Conservation (phyloP, 2,888 invertebrate species). For the Philereme transversata region DNA sequence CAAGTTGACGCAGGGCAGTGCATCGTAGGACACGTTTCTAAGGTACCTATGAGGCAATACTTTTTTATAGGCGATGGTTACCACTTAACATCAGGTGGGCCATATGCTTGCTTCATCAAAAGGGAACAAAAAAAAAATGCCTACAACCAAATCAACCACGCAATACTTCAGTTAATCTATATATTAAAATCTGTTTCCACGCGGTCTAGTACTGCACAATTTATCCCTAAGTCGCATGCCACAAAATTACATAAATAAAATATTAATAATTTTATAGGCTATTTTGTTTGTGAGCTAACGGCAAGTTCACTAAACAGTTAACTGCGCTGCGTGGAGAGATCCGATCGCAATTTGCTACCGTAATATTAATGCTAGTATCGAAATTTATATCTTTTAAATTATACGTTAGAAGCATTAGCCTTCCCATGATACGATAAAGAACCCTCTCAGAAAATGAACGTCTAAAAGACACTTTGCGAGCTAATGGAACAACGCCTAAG, state of each 20-base stretch:
- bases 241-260: not conserved
- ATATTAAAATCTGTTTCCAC: too few species aligned
- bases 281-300: slow-evolving; percentile 18
- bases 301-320: slow-evolving; percentile 37
- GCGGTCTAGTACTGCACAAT: too few species aligned
- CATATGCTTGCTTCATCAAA: too few species aligned
- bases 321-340: slow-evolving; percentile 36
- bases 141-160: too few species aligned
- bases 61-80: too few species aligned
- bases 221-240: too few species aligned
- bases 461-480: slow-evolving; percentile 2
- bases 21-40: too few species aligned
- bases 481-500: not conserved
- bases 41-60: too few species aligned
- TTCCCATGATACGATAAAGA: slow-evolving; percentile 3
- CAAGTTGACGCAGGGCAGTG: too few species aligned
- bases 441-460: not conserved
- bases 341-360: slow-evolving; percentile 47
- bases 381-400: slow-evolving; percentile 27
- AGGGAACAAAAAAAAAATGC: too few species aligned
- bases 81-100: too few species aligned
- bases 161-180: too few species aligned
- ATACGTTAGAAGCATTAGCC: slow-evolving; percentile 10
- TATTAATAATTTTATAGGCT: not conserved
- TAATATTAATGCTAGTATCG: slow-evolving; percentile 39